Evolutionary conservation across 2,888 invertebrate genomes (phyloP).

Genomic region (Timema cristinae): DNA sequence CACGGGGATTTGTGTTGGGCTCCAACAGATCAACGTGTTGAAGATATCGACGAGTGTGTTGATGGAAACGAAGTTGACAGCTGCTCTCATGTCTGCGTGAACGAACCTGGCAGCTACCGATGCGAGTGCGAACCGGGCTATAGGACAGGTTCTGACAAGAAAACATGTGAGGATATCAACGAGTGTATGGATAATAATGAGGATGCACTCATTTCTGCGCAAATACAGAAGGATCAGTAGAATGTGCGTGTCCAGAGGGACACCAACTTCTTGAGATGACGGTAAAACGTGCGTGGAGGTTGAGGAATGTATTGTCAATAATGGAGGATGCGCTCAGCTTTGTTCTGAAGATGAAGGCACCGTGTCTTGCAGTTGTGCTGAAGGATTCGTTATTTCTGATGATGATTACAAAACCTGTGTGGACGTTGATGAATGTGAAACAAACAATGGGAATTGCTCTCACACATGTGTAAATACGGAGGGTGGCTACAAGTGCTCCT

Average conservation of each 20-base stretch:
- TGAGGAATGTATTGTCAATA: constrained; percentile 46
- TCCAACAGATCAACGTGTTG: constrained; percentile 38
- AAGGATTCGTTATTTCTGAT: constrained; percentile 35
- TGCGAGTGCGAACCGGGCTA: constrained; percentile 40
- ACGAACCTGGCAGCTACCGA: constrained; percentile 38
- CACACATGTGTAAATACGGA: constrained; percentile 49
- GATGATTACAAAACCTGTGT: constrained; percentile 40
- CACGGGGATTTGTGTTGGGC: constrained; percentile 42
- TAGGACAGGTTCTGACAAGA: constrained; percentile 23
- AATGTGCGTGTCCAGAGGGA: constrained; percentile 46
- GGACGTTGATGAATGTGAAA: constrained; percentile 46
- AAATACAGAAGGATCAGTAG: constrained; percentile 41
- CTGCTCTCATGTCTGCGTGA: constrained; percentile 39
- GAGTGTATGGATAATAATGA: constrained; percentile 49
- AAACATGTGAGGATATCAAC: constrained; percentile 37
- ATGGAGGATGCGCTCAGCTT: constrained; percentile 53
- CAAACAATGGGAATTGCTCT: constrained; percentile 46
- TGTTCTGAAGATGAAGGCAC: constrained; percentile 48
- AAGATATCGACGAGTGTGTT: constrained; percentile 45
- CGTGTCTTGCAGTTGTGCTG: constrained; percentile 48
- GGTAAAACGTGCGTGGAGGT: constrained; percentile 38
- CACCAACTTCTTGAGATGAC: constrained; percentile 48
- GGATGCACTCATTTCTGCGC: constrained; percentile 52
- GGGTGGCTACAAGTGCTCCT: constrained; percentile 58
- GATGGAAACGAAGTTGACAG: constrained; percentile 36